Evolutionary conservation across 2,113 vertebrate genomes (phyloP).

Genomic region (Neotoma lepida): DNA sequence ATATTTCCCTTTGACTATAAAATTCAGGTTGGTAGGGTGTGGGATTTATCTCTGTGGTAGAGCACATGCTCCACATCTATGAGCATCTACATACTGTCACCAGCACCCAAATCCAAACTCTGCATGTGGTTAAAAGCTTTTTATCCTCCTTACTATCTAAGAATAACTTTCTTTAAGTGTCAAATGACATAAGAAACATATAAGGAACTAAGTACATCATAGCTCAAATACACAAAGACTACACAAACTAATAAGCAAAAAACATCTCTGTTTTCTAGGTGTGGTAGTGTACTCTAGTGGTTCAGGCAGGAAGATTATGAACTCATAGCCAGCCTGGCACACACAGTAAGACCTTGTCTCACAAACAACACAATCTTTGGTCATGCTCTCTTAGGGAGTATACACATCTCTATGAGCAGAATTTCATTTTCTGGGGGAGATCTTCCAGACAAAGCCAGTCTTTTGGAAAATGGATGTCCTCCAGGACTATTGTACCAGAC

Average conservation of each 20-base stretch:
- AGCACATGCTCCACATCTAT: not conserved
- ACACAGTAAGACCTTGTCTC: not conserved
- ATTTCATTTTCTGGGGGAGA: not conserved
- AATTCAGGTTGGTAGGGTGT: not conserved
- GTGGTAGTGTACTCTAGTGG: not conserved
- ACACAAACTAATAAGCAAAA: not conserved
- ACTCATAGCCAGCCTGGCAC: not conserved
- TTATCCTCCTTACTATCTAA: not conserved
- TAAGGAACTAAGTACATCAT: constrained; percentile 17
- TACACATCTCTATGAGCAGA: not conserved
- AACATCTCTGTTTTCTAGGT: not conserved
- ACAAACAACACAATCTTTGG: not conserved
- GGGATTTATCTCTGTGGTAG: not conserved
- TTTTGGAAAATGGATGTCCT: not conserved
- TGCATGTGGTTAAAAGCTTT: not conserved
- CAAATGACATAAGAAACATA: not conserved
- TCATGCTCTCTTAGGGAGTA: not conserved
- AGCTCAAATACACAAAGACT: not conserved
- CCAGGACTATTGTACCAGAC: not conserved
- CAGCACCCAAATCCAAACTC: not conserved
- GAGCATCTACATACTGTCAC: not conserved
- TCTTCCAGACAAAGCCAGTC: not conserved
- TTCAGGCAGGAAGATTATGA: not conserved
- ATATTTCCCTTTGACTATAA: not conserved
- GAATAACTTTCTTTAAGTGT: not conserved